phyloP scores from a whole-genome alignment of 2,113 vertebrate genomes.

The Paedocypris sp. region DNA sequence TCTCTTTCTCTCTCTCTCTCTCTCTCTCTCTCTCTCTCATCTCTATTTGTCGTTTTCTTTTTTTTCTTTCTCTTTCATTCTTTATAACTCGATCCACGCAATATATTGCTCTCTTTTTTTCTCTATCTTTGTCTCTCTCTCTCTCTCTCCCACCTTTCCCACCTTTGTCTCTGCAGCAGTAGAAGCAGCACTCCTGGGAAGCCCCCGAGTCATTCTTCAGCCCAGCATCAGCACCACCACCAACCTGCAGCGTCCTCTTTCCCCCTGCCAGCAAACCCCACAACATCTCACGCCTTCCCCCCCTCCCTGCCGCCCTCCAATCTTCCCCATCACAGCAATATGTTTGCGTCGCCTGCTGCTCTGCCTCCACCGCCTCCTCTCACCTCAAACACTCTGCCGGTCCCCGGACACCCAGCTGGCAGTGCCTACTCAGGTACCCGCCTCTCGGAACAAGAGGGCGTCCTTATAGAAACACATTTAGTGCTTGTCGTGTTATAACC shows the following conservation, averaged over 20 bases:
- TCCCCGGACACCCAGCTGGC: constrained; percentile 86
- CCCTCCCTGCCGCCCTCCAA: constrained; percentile 78
- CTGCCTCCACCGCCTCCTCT: constrained; percentile 92
- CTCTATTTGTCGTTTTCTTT: too few species aligned
- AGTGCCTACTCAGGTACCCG: constrained; percentile 86
- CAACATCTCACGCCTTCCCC: constrained; percentile 76
- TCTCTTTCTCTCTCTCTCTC: too few species aligned
- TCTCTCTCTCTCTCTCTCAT: too few species aligned
- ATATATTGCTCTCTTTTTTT: not conserved
- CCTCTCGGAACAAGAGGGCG: constrained; percentile 24
- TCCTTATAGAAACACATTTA: too few species aligned
- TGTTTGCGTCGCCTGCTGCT: constrained; percentile 94
- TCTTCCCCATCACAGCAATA: constrained; percentile 94
- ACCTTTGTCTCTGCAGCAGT: constrained; percentile 72
- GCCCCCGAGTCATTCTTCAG: constrained; percentile 65
- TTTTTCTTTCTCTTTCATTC: too few species aligned
- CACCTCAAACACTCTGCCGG: constrained; percentile 87
- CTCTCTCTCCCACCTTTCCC: too few species aligned
- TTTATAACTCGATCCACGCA: too few species aligned
- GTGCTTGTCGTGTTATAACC: too few species aligned
- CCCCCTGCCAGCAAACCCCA: constrained; percentile 72
- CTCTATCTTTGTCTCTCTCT: not conserved
- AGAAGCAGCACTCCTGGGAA: constrained; percentile 92
- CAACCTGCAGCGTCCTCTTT: constrained; percentile 63
- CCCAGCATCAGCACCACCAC: constrained; percentile 67